A percentile compares a stretch with the other conserved stretches of the same genome.
Evolutionary conservation across 2,888 invertebrate genomes (phyloP).

Genomic region (Patella pellucida): DNA sequence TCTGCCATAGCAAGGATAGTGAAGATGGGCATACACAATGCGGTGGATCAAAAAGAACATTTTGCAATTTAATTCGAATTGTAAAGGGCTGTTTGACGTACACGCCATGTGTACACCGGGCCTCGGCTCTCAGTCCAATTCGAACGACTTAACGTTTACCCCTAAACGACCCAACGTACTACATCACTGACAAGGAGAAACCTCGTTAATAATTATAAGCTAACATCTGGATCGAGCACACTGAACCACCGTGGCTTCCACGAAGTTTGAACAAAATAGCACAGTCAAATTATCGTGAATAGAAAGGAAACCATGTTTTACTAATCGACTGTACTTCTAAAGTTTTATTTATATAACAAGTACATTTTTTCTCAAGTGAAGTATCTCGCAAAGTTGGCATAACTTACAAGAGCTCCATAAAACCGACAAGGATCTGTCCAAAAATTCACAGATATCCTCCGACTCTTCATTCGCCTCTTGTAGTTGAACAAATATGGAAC

Average conservation of each 20-base stretch:
- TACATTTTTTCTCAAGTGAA: background rate
- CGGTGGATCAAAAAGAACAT: too few species aligned
- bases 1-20: too few species aligned
- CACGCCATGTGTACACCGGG: too few species aligned
- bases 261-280: background rate
- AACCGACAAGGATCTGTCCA: constrained; percentile 32
- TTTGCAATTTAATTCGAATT: too few species aligned
- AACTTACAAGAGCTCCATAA: constrained; percentile 37
- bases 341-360: background rate
- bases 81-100: too few species aligned
- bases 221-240: too few species aligned
- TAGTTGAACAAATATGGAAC: constrained; percentile 37
- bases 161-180: too few species aligned
- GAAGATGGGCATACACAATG: too few species aligned
- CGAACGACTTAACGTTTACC: too few species aligned
- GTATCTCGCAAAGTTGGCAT: background rate
- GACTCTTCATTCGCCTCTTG: constrained; percentile 34
- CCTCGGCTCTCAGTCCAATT: too few species aligned
- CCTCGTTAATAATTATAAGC: too few species aligned
- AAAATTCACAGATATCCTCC: constrained; percentile 30
- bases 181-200: too few species aligned
- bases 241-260: background rate
- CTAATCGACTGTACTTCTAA: background rate
- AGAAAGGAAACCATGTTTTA: background rate
- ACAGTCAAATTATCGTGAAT: background rate